Base-by-base conservation (phyloP, 2,888 invertebrate genomes). In the Eristalis arbustorum region DNA sequence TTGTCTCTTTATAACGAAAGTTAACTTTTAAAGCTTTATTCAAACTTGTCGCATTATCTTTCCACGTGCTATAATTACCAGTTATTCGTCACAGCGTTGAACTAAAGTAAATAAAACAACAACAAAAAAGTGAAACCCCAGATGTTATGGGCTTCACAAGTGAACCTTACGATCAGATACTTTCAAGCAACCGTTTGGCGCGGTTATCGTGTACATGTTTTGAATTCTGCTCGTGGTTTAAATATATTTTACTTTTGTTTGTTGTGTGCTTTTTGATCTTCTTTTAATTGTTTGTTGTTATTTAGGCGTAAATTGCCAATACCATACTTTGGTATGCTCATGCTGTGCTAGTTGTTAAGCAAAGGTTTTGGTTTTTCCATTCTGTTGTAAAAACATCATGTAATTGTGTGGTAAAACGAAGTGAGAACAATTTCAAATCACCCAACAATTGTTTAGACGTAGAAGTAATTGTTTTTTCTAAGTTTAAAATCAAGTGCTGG, bases 181-280 rank as follows among this genome's bases (percentile, higher is more conserved):
- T 72, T 79, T 83, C 42, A 83, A 83, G 75, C 83, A 75, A 83
- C 69, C 87, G 78, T 75, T 79, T 75, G 68, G 78, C 31, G 66
- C 63, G 78, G 87, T 82, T 68, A 62, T 31, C 56, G 71, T 62
- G 75, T 34, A 67, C 71, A 31, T 67, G 23, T 64, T 71, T 69
- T n/a, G 3, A 59, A 0, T 25, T 62, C 62, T 28, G 34, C 4
- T 22, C 64, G 56, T 64, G 28, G 56, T n/a, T n/a, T 42, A 18
- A 57, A 10, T 34, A n/a, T 23, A 34, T 56, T 64, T 28, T n/a
- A 14, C 25, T 67, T 59, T 25, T 2, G 11, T 13, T 23, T 23
- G 25, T 25, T 25, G 25, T 25, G 31, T 10, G n/a, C n/a, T 25
- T 11, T 13, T 59, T 23, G 25, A 25, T 59, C 25, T 59, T 23